Evolutionary conservation across 2,888 invertebrate genomes (phyloP), one percentile per base, ranked within the genome.

Genomic region (Drosophila mercatorum): DNA sequence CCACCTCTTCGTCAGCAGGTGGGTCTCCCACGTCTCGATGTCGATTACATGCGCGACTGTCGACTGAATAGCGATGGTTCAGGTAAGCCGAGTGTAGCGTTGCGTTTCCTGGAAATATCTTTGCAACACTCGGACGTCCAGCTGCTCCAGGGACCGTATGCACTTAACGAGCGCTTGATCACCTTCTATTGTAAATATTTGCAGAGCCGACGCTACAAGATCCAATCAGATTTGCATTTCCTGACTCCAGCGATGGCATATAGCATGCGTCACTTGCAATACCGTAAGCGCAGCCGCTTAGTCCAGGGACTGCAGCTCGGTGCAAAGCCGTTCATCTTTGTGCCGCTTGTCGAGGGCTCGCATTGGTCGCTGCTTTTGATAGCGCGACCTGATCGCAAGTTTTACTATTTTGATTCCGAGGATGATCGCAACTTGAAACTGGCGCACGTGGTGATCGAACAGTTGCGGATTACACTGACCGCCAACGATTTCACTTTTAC

Each of bases 291-390:
- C 10, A 58, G 64, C 3, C 47, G 43, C 2, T 38, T 73, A 1
- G 57, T 53, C 8, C 40, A 56, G 0, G 66, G 64, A 0, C 11
- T 78, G 7, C 57, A 68, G 7, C 62, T 80, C 22, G 38, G 28
- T 7, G 28, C 7, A 10, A 78, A 68, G 26, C 52, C 49, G 22
- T 85, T 81, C 31, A 34, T 81, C n/a, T 68, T 81, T 34, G 8
- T 81, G 31, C 80, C 81, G 1, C 34, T 81, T 17, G 8, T n/a
- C 12, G 61, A 55, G 1, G 40, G 4, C 2, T 11, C 14, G 2
- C 81, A 81, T 47, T 81, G 81, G 81, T 85, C 85, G 0, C 52
- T 81, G 43, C 22, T 81, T 69, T 5, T 81, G 17, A 43, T 81
- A 6, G 51, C 83, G 3, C 80, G 86, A 4, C 81, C 81, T 12